A percentile compares a stretch with the other conserved stretches of the same genome.
Conservation (phyloP, 1,140 invertebrate genomes). For the Diprion similis region DNA sequence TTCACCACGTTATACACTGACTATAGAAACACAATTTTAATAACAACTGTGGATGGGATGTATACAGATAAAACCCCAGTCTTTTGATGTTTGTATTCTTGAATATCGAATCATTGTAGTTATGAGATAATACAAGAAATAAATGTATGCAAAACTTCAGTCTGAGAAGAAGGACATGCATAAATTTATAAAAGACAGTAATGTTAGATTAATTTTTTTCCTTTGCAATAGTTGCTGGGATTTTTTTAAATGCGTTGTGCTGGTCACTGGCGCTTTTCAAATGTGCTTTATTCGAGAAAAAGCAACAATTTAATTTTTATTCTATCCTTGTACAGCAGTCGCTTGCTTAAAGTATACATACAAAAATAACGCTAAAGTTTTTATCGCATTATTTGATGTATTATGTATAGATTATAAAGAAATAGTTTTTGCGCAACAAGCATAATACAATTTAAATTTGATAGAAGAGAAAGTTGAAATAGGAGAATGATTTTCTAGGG, state of each 20-base stretch:
- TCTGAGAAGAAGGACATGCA: slow-evolving; percentile 2
- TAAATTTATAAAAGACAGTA: slow-evolving; percentile 50
- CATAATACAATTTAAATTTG: neutral
- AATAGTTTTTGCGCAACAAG: neutral
- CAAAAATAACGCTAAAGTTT: neutral
- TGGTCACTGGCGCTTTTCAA: slow-evolving; percentile 33
- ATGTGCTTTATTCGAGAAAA: no score
- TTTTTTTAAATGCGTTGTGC: slow-evolving; percentile 30
- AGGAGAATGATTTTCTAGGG: neutral
- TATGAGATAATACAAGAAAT: neutral
- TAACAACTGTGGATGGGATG: neutral
- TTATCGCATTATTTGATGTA: slow-evolving; percentile 2
- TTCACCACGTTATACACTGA: neutral
- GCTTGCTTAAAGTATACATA: neutral
- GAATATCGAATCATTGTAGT: neutral
- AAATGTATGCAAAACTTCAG: neutral
- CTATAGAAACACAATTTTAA: no score
- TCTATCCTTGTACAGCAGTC: no score
- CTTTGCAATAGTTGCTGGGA: slow-evolving; percentile 32
- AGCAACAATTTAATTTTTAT: no score
- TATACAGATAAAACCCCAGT: neutral
- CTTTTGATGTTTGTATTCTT: neutral
- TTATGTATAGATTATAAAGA: neutral
- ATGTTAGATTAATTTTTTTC: slow-evolving; percentile 37
- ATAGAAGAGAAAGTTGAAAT: neutral